Evolutionary conservation across 2,797 vertebrate species (phyloP).

Genomic region (Mormyrus proboscirostris): DNA sequence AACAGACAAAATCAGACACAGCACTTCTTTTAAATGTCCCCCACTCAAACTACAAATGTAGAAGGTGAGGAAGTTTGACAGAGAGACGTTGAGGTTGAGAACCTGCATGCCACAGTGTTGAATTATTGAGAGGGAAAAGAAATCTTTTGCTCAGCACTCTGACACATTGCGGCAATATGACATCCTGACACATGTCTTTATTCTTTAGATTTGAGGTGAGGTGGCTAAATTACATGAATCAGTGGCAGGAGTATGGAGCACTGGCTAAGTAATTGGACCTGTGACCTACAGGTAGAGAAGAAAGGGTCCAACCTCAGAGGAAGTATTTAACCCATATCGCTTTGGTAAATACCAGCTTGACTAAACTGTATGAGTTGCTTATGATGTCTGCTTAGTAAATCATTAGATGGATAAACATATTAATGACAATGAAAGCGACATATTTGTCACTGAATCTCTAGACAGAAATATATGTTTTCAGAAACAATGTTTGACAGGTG

Average conservation of each 20-base stretch:
- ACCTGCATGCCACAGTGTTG: neutral
- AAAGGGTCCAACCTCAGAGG: too few relatives aligned
- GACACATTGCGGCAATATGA: neutral
- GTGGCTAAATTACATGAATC: neutral
- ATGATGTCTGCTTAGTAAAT: neutral
- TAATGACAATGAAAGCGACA: neutral
- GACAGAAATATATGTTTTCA: neutral
- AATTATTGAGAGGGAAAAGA: slow-evolving; percentile 8
- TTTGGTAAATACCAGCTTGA: neutral
- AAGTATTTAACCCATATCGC: neutral
- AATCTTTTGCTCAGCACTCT: neutral
- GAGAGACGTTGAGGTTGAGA: neutral
- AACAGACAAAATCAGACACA: neutral
- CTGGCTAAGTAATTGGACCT: neutral
- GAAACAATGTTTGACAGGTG: neutral
- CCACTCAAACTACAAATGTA: neutral
- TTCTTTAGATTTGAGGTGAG: neutral
- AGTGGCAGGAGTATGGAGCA: neutral
- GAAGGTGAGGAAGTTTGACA: neutral
- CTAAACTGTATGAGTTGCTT: neutral
- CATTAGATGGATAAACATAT: neutral
- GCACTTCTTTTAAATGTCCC: neutral
- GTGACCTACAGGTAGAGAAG: neutral
- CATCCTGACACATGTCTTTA: slow-evolving; percentile 9
- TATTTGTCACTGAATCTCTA: neutral